Evolutionary conservation across 92 coral and sea anemone genomes (phyloP).

Genomic region (Chrysogorgia sp.): DNA sequence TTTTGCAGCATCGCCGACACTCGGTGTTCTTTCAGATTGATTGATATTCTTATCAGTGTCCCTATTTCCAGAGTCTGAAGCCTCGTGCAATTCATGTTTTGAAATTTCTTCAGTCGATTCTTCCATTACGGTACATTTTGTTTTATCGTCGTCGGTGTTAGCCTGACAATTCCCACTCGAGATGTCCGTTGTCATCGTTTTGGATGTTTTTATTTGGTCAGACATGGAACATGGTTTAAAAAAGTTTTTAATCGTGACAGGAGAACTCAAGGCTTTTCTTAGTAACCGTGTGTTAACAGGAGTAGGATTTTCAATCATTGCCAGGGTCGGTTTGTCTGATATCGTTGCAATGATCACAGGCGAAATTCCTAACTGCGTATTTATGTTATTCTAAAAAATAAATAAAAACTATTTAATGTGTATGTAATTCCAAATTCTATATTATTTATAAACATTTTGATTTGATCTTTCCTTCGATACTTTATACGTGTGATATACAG

Average conservation of each 20-base stretch:
- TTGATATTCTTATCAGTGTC: neutral
- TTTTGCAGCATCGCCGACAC: constrained; percentile 10
- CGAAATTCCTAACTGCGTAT: constrained; percentile 59
- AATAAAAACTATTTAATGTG: too few relatives aligned
- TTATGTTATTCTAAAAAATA: constrained; percentile 70
- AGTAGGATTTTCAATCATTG: constrained; percentile 65
- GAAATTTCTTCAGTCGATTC: neutral
- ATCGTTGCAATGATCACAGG: constrained; percentile 50
- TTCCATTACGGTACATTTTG: neutral
- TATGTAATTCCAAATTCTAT: too few relatives aligned
- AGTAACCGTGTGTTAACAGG: constrained; percentile 74
- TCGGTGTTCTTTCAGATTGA: neutral
- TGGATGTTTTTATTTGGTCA: constrained; percentile 8
- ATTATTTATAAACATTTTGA: too few relatives aligned
- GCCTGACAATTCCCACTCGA: neutral
- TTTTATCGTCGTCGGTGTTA: neutral
- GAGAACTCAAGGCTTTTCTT: constrained; percentile 83
- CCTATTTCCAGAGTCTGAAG: neutral
- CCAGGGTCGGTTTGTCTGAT: constrained; percentile 50
- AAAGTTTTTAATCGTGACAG: constrained; percentile 80
- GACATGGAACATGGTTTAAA: constrained; percentile 64
- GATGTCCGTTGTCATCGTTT: neutral
- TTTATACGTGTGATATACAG: too few relatives aligned
- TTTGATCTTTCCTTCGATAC: too few relatives aligned
- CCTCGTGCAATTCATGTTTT: neutral